A percentile compares a stretch with the other conserved stretches of the same genome.
Conservation (phyloP, 2,888 invertebrate genomes). For the Dynastes grantii region DNA sequence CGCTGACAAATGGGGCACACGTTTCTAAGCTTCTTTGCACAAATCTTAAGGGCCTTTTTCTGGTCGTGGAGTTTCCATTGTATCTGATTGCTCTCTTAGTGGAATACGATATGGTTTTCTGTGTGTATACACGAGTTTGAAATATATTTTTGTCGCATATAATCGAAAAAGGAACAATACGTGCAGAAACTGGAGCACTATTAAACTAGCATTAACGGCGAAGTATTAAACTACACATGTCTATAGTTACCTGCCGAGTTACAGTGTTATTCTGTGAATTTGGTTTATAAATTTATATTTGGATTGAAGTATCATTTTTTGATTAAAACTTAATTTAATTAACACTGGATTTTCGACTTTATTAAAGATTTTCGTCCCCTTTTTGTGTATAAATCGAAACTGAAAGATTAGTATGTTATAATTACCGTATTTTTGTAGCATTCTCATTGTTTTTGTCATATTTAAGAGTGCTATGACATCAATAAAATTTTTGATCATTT, state of each 20-base stretch:
- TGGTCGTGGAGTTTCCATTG: background rate
- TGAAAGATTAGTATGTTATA: no score
- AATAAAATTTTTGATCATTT: no score
- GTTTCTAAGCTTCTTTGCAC: slow-evolving; percentile 31
- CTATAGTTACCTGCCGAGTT: background rate
- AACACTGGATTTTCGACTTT: no score
- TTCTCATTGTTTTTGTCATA: no score
- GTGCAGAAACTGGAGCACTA: background rate
- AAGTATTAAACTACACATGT: background rate
- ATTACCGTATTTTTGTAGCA: no score
- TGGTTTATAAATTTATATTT: background rate
- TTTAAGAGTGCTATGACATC: no score
- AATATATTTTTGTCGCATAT: slow-evolving; percentile 10
- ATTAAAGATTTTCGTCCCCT: no score
- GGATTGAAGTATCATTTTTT: no score
- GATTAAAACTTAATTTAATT: no score
- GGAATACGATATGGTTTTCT: slow-evolving; percentile 24
- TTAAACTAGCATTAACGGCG: background rate
- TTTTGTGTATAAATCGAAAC: no score
- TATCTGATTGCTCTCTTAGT: slow-evolving; percentile 29
- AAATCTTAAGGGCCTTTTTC: slow-evolving; percentile 24
- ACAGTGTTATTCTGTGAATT: background rate
- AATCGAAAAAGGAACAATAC: slow-evolving; percentile 7
- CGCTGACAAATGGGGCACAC: slow-evolving; percentile 46
- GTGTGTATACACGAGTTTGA: background rate